Conservation (phyloP, 2,113 vertebrate genomes). For the Salvelinus fontinalis region DNA sequence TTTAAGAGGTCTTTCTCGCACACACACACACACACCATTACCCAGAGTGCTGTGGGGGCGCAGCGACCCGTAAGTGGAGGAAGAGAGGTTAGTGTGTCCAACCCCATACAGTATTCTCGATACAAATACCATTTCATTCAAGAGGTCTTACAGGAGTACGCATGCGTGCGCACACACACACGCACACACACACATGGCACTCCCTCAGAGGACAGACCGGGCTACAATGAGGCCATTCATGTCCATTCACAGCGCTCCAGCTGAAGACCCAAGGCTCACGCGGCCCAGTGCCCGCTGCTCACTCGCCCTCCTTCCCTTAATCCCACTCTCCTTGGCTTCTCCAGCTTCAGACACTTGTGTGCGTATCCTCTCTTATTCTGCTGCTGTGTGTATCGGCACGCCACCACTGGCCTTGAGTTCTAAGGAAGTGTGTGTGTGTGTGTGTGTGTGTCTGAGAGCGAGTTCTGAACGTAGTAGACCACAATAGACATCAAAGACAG, state of each 20-base stretch:
- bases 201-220: constrained; percentile 5
- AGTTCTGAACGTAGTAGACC: not conserved
- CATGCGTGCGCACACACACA: not conserved
- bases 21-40: constrained; percentile 7
- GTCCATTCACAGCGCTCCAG: constrained; percentile 20
- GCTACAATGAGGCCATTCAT: constrained; percentile 35
- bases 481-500: no score
- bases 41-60: no score
- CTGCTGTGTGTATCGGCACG: not conserved
- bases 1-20: not conserved
- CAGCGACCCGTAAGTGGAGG: no score
- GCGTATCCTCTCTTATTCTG: constrained; percentile 10
- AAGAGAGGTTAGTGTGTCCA: no score
- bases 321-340: not conserved
- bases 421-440: not conserved
- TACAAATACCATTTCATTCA: no score
- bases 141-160: not conserved
- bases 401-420: not conserved
- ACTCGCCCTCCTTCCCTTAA: constrained; percentile 4
- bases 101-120: no score
- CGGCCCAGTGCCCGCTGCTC: not conserved
- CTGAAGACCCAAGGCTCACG: constrained; percentile 19
- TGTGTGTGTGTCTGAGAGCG: constrained; percentile 1
- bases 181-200: constrained; percentile 4
- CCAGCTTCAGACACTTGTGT: constrained; percentile 5